A percentile compares a stretch with the other conserved stretches of the same genome.
phyloP scores from a whole-genome alignment of 2,113 vertebrate species.

The Marmota monax region DNA sequence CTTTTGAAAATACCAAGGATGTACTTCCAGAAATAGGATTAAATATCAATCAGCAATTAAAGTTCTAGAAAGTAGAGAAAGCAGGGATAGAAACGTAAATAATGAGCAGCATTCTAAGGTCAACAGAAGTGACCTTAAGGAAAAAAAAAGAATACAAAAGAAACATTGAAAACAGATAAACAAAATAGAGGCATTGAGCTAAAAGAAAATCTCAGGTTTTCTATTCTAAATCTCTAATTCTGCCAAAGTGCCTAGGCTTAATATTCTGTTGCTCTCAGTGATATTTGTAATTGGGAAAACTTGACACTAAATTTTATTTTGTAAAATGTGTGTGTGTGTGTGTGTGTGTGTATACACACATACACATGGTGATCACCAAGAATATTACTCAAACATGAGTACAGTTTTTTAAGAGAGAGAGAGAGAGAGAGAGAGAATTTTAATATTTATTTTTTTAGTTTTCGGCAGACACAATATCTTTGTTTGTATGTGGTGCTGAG shows the following conservation, averaged over 20 bases:
- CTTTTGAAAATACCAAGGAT: conserved; percentile 44
- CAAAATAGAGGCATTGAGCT: not conserved
- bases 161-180: not conserved
- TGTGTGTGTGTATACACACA: not conserved
- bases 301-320: not conserved
- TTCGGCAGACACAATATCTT: too few relatives aligned
- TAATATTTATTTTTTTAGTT: too few relatives aligned
- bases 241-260: not conserved
- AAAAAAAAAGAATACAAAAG: not conserved
- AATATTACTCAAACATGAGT: not conserved
- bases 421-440: too few relatives aligned
- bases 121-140: not conserved
- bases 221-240: not conserved
- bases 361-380: not conserved
- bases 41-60: conserved; percentile 57
- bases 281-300: not conserved
- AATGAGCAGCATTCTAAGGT: not conserved
- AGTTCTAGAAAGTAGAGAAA: conserved; percentile 56
- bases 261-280: not conserved
- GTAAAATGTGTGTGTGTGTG: not conserved
- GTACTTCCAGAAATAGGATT: conserved; percentile 50
- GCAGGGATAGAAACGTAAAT: conserved; percentile 32
- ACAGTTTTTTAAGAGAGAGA: too few relatives aligned
- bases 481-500: too few relatives aligned
- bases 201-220: not conserved